These are phyloP conservation scores for Cyprinodon brontotheroides DNA, from an alignment of 2,113 vertebrate species.

Conservation along the genomic window DNA sequence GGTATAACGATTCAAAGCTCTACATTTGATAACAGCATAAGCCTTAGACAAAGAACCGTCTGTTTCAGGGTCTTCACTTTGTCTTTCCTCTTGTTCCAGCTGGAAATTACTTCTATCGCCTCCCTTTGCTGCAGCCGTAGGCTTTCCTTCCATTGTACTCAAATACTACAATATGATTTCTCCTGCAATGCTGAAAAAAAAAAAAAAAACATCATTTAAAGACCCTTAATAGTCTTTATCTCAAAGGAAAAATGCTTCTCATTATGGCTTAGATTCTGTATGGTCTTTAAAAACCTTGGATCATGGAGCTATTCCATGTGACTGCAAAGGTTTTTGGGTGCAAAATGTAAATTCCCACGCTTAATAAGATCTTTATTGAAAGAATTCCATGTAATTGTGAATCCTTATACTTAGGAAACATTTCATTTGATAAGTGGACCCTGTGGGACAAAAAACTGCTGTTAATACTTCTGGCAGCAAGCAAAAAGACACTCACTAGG, in stretches of 20 bases:
- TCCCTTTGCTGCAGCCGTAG: constrained; percentile 7
- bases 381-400: neutral
- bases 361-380: neutral
- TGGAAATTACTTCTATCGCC: constrained; percentile 4
- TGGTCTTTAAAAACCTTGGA: neutral
- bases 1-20: constrained; percentile 28
- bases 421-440: too few relatives aligned
- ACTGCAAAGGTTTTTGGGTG: neutral
- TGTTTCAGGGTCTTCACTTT: constrained; percentile 41
- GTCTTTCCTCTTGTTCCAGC: constrained; percentile 29
- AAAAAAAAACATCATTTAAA: neutral
- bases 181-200: neutral
- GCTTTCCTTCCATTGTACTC: constrained; percentile 18
- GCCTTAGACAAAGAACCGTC: constrained; percentile 23
- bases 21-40: constrained; percentile 16
- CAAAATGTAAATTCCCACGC: neutral
- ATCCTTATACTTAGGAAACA: neutral
- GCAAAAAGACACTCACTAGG: neutral
- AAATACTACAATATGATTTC: constrained; percentile 7
- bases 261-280: neutral
- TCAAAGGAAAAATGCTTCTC: neutral
- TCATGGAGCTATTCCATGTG: neutral
- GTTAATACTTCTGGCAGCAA: neutral
- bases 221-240: neutral
- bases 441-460: neutral